A percentile compares a stretch with the other conserved stretches of the same genome.
phyloP scores from a whole-genome alignment of 2,113 vertebrate species.

The Rhinoptilus africanus region DNA sequence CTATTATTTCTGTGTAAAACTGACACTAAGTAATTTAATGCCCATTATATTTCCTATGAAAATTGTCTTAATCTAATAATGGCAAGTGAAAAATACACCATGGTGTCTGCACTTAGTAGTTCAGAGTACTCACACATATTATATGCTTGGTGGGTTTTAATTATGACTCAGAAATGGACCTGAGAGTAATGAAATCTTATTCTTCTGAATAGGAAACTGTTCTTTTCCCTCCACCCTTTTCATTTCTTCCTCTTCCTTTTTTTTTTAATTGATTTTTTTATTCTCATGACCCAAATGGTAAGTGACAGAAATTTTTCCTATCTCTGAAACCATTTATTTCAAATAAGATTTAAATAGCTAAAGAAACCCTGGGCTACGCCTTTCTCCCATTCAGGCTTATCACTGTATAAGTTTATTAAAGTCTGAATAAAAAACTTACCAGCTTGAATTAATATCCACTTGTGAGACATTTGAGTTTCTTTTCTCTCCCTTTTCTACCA shows the following conservation, averaged over 20 bases:
- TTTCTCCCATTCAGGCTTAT: neutral
- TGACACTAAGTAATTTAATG: neutral
- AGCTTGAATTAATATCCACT: neutral
- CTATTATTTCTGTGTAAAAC: constrained; percentile 1
- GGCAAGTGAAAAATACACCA: neutral
- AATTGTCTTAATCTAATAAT: constrained; percentile 10
- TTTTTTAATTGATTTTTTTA: neutral
- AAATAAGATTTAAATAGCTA: constrained; percentile 12
- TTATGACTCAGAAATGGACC: neutral
- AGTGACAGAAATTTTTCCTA: neutral
- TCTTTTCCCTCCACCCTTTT: neutral
- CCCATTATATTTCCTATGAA: neutral
- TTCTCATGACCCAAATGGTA: neutral
- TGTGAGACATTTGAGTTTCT: neutral
- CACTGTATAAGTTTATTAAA: neutral
- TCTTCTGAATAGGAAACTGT: neutral
- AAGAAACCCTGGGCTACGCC: neutral
- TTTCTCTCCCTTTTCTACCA: neutral
- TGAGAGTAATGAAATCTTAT: neutral
- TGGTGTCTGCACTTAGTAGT: neutral
- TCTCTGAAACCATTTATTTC: neutral
- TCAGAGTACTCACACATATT: neutral
- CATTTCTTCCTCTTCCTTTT: neutral
- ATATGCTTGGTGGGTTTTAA: neutral
- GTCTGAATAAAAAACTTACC: neutral